Evolutionary conservation across 30 jellyfish, hydroid and myxozoan genomes (phyloP).

Genomic region (Aurelia coerulea): DNA sequence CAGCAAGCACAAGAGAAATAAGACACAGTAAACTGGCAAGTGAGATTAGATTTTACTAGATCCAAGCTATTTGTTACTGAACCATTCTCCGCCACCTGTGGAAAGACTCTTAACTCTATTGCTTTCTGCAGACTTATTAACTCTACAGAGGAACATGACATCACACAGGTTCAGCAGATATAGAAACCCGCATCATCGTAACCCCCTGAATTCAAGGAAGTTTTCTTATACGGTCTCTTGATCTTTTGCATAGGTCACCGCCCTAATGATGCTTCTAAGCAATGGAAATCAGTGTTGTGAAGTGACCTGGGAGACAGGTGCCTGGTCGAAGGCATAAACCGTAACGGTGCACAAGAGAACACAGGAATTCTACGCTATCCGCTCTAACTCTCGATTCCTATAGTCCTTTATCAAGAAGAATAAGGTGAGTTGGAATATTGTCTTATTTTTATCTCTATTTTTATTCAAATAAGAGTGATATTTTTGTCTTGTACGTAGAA

Average conservation of each 20-base stretch:
- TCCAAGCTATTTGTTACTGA: too few species aligned
- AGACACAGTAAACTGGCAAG: too few species aligned
- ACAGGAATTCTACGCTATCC: slow-evolving; percentile 21
- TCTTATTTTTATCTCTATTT: background rate
- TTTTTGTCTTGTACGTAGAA: too few species aligned
- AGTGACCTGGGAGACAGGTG: slow-evolving; percentile 78
- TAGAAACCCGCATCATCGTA: background rate
- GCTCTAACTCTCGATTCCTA: slow-evolving; percentile 37
- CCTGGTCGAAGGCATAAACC: slow-evolving; percentile 76
- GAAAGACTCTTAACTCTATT: too few species aligned
- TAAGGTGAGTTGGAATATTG: slow-evolving; percentile 36
- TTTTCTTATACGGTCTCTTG: slow-evolving; percentile 5
- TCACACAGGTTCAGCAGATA: too few species aligned
- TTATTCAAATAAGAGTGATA: too few species aligned
- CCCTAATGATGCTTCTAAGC: slow-evolving; percentile 13
- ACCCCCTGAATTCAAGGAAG: slow-evolving; percentile 19
- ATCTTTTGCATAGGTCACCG: slow-evolving; percentile 58
- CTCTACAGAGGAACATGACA: too few species aligned
- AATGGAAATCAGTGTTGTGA: slow-evolving; percentile 32
- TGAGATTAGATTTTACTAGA: too few species aligned
- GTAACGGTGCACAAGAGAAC: slow-evolving; percentile 70
- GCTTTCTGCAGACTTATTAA: too few species aligned
- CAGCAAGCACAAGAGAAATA: too few species aligned
- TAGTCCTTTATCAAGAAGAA: slow-evolving; percentile 44
- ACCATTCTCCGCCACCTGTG: too few species aligned